phyloP scores from a whole-genome alignment of 1,140 invertebrate species.

The Drosophila nebulosa region DNA sequence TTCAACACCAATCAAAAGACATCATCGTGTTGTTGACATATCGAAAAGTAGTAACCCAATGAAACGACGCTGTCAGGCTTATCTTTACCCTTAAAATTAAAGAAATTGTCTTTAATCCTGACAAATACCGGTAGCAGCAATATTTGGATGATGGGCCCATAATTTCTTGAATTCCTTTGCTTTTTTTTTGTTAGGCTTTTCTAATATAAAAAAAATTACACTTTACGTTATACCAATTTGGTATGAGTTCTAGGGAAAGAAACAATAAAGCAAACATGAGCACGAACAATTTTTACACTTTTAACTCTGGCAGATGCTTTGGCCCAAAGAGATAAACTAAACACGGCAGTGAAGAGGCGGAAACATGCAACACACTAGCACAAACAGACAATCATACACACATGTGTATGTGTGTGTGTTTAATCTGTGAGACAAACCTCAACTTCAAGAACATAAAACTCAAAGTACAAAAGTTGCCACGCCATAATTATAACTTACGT shows the following conservation, averaged over 20 bases:
- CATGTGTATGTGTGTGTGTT: neutral
- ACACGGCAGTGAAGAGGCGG: conserved; percentile 15
- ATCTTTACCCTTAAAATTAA: neutral
- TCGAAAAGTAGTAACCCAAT: neutral
- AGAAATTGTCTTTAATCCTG: neutral
- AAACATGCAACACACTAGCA: conserved; percentile 16
- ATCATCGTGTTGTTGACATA: neutral
- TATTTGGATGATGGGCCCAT: neutral
- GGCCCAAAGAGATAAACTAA: conserved; percentile 9
- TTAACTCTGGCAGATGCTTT: neutral
- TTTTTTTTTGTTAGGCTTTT: neutral
- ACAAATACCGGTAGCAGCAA: neutral
- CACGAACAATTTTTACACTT: conserved; percentile 4
- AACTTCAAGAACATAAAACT: conserved; percentile 50
- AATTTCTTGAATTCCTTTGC: neutral
- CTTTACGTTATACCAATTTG: neutral
- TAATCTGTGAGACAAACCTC: conserved; percentile 25
- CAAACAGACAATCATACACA: neutral
- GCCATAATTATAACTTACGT: conserved; percentile 48
- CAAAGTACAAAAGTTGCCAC: conserved; percentile 43
- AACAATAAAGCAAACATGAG: conserved; percentile 11
- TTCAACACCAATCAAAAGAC: neutral
- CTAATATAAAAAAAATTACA: neutral
- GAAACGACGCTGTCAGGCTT: neutral
- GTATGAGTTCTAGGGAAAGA: conserved; percentile 4